Conservation (phyloP, 2,888 invertebrate species). For the Parascotia fuliginaria region DNA sequence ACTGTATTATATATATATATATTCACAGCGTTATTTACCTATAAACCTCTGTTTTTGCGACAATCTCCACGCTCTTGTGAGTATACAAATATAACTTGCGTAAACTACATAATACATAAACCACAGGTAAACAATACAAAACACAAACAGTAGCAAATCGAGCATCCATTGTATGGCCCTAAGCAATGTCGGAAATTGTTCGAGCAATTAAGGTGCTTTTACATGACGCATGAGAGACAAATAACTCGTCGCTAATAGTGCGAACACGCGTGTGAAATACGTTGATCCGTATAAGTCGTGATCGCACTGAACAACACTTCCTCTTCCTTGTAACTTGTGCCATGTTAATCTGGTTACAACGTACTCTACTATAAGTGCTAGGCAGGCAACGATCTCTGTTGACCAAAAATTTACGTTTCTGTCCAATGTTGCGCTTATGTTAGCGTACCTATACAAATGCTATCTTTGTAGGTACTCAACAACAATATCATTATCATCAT, state of each 20-base stretch:
- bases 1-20: too few species aligned
- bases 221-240: conserved; percentile 36
- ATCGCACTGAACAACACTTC: conserved; percentile 56
- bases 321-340: conserved; percentile 55
- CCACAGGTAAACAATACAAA: conserved; percentile 9
- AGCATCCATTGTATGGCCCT: conserved; percentile 17
- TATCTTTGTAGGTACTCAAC: too few species aligned
- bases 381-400: too few species aligned
- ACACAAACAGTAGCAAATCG: conserved; percentile 27
- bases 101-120: background rate
- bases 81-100: background rate
- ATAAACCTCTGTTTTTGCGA: too few species aligned
- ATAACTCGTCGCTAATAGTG: conserved; percentile 62
- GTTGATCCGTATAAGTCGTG: conserved; percentile 48
- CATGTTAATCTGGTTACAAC: too few species aligned
- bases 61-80: too few species aligned
- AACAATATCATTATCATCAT: too few species aligned
- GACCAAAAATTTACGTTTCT: too few species aligned
- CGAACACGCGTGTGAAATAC: conserved; percentile 60
- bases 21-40: too few species aligned
- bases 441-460: too few species aligned
- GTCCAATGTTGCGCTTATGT: too few species aligned
- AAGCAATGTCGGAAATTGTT: conserved; percentile 21
- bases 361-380: too few species aligned
- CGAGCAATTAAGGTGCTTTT: conserved; percentile 42